phyloP scores from a whole-genome alignment of 2,797 vertebrate species.

The Cuniculus paca region DNA sequence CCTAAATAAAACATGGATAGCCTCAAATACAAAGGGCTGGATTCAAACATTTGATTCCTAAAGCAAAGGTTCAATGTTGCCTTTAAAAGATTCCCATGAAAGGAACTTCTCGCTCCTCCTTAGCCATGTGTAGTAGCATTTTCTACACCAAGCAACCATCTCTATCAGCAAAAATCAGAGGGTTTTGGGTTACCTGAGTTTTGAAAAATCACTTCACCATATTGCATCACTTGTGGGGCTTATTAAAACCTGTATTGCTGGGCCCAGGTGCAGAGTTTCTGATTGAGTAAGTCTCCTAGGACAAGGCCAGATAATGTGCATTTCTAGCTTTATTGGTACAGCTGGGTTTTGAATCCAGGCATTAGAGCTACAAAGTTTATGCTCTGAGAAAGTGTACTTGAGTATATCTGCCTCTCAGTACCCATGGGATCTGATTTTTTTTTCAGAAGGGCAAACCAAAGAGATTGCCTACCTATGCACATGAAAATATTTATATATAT shows the following conservation, averaged over 20 bases:
- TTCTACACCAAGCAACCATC: neutral
- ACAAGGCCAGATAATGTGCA: neutral
- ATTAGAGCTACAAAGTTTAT: neutral
- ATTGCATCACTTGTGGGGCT: neutral
- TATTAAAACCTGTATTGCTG: neutral
- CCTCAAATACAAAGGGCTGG: neutral
- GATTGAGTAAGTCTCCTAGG: neutral
- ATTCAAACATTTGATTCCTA: neutral
- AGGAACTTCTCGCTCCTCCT: neutral
- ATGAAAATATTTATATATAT: neutral
- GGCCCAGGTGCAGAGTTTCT: neutral
- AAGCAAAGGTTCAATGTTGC: neutral
- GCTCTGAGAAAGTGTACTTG: neutral
- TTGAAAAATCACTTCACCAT: neutral
- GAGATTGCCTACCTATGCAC: neutral
- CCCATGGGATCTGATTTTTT: neutral
- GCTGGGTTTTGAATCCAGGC: neutral
- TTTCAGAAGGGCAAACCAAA: neutral
- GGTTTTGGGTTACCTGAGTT: neutral
- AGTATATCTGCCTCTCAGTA: neutral
- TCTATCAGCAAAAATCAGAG: neutral
- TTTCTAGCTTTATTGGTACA: neutral
- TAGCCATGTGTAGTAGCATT: neutral
- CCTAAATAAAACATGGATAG: constrained; percentile 28
- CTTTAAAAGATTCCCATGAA: neutral